Conservation (phyloP, 2,888 invertebrate genomes). For the Machimus atricapillus region DNA sequence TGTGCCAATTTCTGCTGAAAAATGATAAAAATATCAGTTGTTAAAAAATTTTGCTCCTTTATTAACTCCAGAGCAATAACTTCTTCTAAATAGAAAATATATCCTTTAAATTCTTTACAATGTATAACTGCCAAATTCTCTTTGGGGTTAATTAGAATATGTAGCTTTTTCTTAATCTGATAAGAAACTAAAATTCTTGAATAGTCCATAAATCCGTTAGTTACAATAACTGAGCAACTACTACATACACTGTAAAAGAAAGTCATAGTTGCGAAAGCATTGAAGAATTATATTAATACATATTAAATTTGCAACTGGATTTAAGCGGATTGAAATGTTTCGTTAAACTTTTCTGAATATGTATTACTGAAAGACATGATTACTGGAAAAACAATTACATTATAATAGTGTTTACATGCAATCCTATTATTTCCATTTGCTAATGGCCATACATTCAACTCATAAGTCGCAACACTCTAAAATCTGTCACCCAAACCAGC, state of each 20-base stretch:
- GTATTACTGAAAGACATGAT: neutral
- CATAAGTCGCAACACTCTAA: neutral
- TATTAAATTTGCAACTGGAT: neutral
- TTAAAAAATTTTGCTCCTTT: neutral
- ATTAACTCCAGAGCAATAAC: neutral
- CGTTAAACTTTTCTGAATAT: neutral
- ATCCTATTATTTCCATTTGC: neutral
- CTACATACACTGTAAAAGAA: neutral
- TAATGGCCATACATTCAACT: neutral
- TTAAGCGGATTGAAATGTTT: neutral
- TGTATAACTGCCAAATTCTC: neutral
- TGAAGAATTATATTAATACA: neutral
- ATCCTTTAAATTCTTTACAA: neutral
- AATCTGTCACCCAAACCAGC: neutral
- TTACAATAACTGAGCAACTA: neutral
- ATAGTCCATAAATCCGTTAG: neutral
- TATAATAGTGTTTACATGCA: neutral
- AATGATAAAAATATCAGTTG: neutral
- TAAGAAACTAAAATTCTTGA: neutral
- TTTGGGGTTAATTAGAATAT: neutral
- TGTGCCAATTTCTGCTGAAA: neutral
- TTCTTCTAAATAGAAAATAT: neutral
- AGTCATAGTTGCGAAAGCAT: neutral
- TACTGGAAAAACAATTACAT: neutral
- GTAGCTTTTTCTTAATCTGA: neutral